Base-by-base conservation (phyloP, 2,888 invertebrate genomes). In the Ferdinandea cuprea region DNA sequence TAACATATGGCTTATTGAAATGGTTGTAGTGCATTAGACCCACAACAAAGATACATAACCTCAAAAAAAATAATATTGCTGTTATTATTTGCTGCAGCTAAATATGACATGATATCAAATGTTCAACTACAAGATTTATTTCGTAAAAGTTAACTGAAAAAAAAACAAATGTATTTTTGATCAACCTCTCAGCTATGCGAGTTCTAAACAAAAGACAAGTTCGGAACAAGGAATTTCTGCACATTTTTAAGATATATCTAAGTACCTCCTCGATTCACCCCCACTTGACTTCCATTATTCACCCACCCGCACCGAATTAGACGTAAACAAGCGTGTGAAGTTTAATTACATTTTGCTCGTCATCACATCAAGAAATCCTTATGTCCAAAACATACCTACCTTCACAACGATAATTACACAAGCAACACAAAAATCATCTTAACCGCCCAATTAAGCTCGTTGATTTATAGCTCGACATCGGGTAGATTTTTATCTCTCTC, bases 381-480 rank as follows among this genome's bases (percentile, higher is more conserved):
- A 5, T 44, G 42, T 56, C 50, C 35, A 9, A 25, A 44, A 72
- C 52, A 42, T 50, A 44, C 71, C 71, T 50, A 44, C 71, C 71
- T 50, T 52, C 13, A 52, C 52, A 63, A 52, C 17, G 21, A 61
- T 69, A 69, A 72, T 61, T 63, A 63, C 54, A 52, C 61, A 30
- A 35, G 17, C 44, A 54, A 72, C 72, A 61, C 52, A 52, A 72
- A 69, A 59, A 58, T 72, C 61, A 61, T 72, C 52, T 63, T 61
- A 63, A 50, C 42, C 44, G 61, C 40, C 65, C 65, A 73, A 73
- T 73, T 73, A 65, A 58, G 56, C 21, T 40, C 56, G 65, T 74
- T 74, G 65, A 74, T 56, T 74, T 74, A 65, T 74, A 48, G 56
- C 56, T 13, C 32, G 9, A 65, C 65, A 58, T 69, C 56, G 32